Conservation (phyloP, 2,113 vertebrate genomes). For the Colistium nudipinnis region DNA sequence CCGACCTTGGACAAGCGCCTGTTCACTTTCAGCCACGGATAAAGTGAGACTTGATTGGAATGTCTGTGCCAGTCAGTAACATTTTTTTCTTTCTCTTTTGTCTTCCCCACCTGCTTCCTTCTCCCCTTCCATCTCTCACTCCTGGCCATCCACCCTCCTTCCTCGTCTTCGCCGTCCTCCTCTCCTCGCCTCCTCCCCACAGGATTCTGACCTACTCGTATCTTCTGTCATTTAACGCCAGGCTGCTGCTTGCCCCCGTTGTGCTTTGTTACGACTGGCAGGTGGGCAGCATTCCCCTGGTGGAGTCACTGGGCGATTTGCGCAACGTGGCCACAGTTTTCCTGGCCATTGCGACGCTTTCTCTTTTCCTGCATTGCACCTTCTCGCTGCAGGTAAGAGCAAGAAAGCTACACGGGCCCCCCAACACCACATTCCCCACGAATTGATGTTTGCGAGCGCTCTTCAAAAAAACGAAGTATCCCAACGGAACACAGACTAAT, state of each 20-base stretch:
- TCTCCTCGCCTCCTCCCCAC: not conserved
- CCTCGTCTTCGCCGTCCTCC: not conserved
- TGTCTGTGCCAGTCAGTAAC: not conserved
- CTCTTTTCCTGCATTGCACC: constrained; percentile 85
- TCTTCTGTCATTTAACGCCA: constrained; percentile 93
- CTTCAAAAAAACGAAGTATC: not conserved
- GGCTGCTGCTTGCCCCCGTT: constrained; percentile 92
- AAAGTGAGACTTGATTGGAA: not conserved
- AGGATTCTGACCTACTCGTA: constrained; percentile 95
- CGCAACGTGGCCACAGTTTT: constrained; percentile 88
- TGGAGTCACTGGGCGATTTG: constrained; percentile 88
- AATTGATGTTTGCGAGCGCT: not conserved
- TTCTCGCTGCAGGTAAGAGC: constrained; percentile 86
- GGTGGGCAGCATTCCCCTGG: constrained; percentile 94
- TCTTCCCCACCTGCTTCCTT: not conserved
- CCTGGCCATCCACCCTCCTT: not conserved
- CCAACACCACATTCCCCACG: no score
- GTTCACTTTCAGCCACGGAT: not conserved
- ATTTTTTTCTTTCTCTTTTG: not conserved
- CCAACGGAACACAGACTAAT: no score
- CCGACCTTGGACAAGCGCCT: not conserved
- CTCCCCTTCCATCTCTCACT: not conserved
- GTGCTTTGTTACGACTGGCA: constrained; percentile 98
- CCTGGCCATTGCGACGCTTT: constrained; percentile 80
- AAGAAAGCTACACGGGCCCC: not conserved